Evolutionary conservation across 2,113 vertebrate species (phyloP).

Genomic region (Macaca fascicularis): DNA sequence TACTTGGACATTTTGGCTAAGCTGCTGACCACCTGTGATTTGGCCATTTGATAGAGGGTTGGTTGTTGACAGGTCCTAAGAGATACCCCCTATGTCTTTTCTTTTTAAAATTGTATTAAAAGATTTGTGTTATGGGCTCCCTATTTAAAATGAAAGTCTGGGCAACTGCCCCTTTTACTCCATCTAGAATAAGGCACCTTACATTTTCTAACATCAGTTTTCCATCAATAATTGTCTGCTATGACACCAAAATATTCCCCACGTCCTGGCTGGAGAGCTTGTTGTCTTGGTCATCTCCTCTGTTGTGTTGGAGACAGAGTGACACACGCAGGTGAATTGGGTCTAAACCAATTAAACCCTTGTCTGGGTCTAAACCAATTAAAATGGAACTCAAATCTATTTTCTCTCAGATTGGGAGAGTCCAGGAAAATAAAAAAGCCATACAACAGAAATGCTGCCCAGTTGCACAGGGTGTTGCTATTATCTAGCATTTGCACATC

Average conservation of each 20-base stretch:
- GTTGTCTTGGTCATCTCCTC: background rate
- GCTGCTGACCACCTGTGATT: constrained; percentile 34
- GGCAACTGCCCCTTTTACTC: background rate
- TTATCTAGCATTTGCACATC: background rate
- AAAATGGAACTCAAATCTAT: background rate
- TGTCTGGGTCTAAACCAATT: constrained; percentile 3
- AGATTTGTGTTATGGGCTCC: background rate
- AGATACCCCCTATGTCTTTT: background rate
- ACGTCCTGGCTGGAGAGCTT: background rate
- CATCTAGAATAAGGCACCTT: background rate
- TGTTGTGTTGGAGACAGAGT: background rate
- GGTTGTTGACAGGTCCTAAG: background rate
- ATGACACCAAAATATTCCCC: background rate
- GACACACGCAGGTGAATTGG: background rate
- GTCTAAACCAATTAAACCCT: background rate
- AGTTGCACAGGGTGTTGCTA: background rate
- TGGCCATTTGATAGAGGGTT: constrained; percentile 18
- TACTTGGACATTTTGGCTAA: constrained; percentile 17
- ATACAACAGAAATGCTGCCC: background rate
- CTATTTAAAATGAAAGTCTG: background rate
- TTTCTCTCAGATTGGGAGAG: background rate
- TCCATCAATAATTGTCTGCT: background rate
- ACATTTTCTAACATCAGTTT: background rate
- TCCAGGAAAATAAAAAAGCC: background rate
- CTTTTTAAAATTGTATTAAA: background rate